Base-by-base conservation (phyloP, 2,113 vertebrate genomes). In the Ageneiosus marmoratus region DNA sequence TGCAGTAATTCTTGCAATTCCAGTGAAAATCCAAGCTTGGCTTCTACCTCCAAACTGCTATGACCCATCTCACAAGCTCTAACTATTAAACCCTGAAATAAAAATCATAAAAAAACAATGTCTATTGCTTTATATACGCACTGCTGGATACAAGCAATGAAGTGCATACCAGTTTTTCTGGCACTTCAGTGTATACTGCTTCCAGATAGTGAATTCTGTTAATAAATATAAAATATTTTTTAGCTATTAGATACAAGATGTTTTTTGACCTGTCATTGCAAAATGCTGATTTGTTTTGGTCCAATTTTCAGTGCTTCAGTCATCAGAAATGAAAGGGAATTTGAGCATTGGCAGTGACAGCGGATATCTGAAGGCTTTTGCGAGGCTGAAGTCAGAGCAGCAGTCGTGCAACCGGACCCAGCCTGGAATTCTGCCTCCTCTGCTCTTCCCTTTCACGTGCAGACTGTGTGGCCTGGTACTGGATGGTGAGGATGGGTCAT, bases 361-460 rank as follows among this genome's bases (percentile, higher is more conserved):
- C 44, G 87, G 92, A 87, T 95, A 95, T 88, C 88, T 96, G 12
- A 92, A 95, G 0, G 90, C 92, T 60, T 96, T 94, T 0, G 81
- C 94, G 0, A 89, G 90, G 70, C 89, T 95, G 88, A 95, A 93
- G 48, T 86, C 93, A 0, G 91, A 86, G 24, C 91, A 89, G 34
- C 91, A 78, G 12, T 85, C 91, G 0, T 91, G 91, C 58, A 67
- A 86, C 3, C 79, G 84, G 1, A 27, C 84, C 5, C 78, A 67
- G 34, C 88, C 90, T 0, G 91, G 92, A 0, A 83, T 93, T 0
- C 93, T 96, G 75, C 95, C 96, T 0, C 95, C 96, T 62, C 93
- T 96, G 83, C 95, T 97, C 13, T 98, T 97, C 83, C 96, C 96
- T 50, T 99, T 94, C 89, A 97, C 96, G 0, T 99, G 98, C 91